These are phyloP conservation scores for Crotalus horridus DNA, from an alignment of 2,113 vertebrate genomes.

Conservation along the genomic window DNA sequence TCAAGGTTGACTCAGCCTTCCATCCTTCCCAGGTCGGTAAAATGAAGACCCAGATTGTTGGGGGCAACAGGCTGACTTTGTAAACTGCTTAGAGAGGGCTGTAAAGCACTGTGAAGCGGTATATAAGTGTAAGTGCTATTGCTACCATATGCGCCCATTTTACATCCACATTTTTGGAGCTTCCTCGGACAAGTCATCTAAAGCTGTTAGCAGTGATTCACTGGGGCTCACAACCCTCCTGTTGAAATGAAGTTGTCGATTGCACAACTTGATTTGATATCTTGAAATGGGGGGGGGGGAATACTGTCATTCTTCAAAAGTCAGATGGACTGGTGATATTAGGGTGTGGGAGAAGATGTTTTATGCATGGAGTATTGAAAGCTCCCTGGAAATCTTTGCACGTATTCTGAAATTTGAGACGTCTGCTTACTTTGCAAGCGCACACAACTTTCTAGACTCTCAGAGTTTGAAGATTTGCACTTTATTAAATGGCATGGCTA, in stretches of 20 bases:
- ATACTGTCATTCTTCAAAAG: neutral
- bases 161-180: neutral
- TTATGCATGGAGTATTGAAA: neutral
- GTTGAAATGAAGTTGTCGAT: neutral
- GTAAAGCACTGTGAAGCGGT: no score
- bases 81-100: no score
- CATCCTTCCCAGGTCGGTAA: no score
- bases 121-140: no score
- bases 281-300: neutral
- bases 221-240: neutral
- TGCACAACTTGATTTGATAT: neutral
- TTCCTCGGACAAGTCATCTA: neutral
- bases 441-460: neutral
- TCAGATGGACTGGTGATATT: neutral
- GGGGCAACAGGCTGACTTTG: no score
- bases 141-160: neutral
- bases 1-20: no score
- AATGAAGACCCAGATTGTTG: no score
- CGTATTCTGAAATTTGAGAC: neutral
- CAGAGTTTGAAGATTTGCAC: neutral
- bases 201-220: neutral
- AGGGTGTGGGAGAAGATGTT: neutral
- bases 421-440: neutral
- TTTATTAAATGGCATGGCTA: neutral
- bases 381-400: neutral